Base-by-base conservation (phyloP, 2,113 vertebrate species). In the Myrmophylax atrothorax region DNA sequence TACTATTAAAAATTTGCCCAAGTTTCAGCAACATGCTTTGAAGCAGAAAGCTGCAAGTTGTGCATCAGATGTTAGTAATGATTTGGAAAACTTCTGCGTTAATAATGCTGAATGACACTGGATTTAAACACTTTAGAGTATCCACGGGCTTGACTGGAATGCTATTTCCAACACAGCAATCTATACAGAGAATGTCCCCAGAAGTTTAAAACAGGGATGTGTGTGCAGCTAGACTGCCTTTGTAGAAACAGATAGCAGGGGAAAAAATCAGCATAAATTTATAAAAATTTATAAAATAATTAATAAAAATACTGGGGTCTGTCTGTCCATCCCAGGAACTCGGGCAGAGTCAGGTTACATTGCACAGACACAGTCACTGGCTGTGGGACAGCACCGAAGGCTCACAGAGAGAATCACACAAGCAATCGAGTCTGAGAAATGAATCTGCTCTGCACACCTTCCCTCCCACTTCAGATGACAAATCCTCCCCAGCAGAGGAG, bases 1-100 rank as follows among this genome's bases (percentile, higher is more conserved):
- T 97, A 95, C 76, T 92, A 96, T 67, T 72, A 85, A 95, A 96
- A 97, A 89, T 90, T 82, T 74, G 69, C 94, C 95, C 96, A 94
- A 44, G 85, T 85, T 96, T 89, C 96, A 93, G 96, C 97, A 96
- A 96, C 55, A 63, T 8, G 4, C 84, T 96, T 84, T 53, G 94
- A 97, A 97, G 95, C 66, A 52, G 89, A 96, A 78, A 90, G 80
- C 88, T 93, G 90, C 58, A 93, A 75, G 89, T 87, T 81, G 78
- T 84, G 38, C 75, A n/a, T 52, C 70, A 74, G 55, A 80, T 38
- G 93, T 92, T 47, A 94, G 93, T 79, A 90, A 56, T 4, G 56
- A 88, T 62, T 93, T 91, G 60, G 70, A 86, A 91, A 62, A 91
- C 52, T 81, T 47, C 62, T 64, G 90, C 89, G 84, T 93, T 94